Evolutionary conservation across 2,888 invertebrate species (phyloP).

Genomic region (Sclerodermus sp.): DNA sequence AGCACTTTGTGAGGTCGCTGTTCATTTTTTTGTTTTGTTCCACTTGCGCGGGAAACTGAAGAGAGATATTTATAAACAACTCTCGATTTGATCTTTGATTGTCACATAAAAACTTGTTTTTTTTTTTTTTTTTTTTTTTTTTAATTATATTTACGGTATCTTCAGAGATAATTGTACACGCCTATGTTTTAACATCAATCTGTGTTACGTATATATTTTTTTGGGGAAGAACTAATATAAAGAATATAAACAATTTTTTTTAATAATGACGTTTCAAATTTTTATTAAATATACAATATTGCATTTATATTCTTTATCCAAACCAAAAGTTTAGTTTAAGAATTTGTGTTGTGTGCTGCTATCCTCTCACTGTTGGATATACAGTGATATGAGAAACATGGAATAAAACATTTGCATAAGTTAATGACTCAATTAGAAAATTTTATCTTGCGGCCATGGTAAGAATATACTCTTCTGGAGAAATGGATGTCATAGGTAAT

Average conservation of each 20-base stretch:
- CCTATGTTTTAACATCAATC: too few relatives aligned
- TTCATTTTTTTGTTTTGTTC: slow-evolving; percentile 4
- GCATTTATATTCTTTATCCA: neutral
- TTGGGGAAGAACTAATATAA: too few relatives aligned
- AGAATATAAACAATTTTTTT: slow-evolving; percentile 1
- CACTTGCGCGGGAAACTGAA: slow-evolving; percentile 15
- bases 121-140: too few relatives aligned
- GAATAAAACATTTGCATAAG: slow-evolving; percentile 32
- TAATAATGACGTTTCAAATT: neutral
- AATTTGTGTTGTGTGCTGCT: too few relatives aligned
- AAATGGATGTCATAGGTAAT: slow-evolving; percentile 16
- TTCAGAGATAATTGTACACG: too few relatives aligned
- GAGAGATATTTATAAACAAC: neutral
- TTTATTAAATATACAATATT: neutral
- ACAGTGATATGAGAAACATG: slow-evolving; percentile 22
- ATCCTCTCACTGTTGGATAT: too few relatives aligned
- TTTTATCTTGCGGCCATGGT: slow-evolving; percentile 29
- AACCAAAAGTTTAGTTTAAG: too few relatives aligned
- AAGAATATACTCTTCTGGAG: slow-evolving; percentile 24
- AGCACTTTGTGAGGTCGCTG: slow-evolving; percentile 27
- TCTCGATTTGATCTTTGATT: neutral
- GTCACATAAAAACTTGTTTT: neutral
- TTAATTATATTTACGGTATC: too few relatives aligned
- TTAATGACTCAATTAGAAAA: slow-evolving; percentile 29
- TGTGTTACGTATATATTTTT: too few relatives aligned